Percentiles rank a stretch among this genome's conserved stretches.
Evolutionary conservation across 1,140 invertebrate species (phyloP).

Genomic region (Chironomus tepperi): DNA sequence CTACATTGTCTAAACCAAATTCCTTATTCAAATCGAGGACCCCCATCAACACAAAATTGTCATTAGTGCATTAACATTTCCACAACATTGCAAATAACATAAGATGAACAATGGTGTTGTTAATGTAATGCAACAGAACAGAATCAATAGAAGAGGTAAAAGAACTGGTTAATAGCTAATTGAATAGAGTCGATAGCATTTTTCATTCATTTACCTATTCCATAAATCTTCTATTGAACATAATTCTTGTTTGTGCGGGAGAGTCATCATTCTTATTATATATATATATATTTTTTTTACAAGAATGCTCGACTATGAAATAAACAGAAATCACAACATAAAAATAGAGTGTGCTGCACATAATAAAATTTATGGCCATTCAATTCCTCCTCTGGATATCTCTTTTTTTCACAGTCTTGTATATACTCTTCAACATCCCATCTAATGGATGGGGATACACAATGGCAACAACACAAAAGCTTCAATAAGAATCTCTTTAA

Average conservation of each 20-base stretch:
- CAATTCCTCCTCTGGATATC: constrained; percentile 11
- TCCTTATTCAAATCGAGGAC: too few relatives aligned
- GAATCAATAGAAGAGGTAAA: background rate
- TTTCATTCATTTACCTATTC: constrained; percentile 4
- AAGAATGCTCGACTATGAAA: too few relatives aligned
- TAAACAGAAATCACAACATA: background rate
- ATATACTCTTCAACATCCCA: background rate
- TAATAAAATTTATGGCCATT: constrained; percentile 14
- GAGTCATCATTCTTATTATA: too few relatives aligned
- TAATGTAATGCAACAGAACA: too few relatives aligned
- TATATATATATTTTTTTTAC: too few relatives aligned
- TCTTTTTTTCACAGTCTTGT: background rate
- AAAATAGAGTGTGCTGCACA: constrained; percentile 12
- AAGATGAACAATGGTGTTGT: too few relatives aligned
- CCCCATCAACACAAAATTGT: too few relatives aligned
- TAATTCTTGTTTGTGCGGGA: background rate
- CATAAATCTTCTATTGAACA: constrained; percentile 14
- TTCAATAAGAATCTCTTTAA: background rate
- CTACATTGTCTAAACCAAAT: too few relatives aligned
- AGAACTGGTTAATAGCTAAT: background rate
- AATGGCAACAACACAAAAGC: background rate
- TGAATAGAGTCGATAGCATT: background rate
- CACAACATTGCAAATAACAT: too few relatives aligned
- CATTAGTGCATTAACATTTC: too few relatives aligned
- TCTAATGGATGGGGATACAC: constrained; percentile 5